Conservation (phyloP, 2,888 invertebrate species). For the Leptinotarsa juncta region DNA sequence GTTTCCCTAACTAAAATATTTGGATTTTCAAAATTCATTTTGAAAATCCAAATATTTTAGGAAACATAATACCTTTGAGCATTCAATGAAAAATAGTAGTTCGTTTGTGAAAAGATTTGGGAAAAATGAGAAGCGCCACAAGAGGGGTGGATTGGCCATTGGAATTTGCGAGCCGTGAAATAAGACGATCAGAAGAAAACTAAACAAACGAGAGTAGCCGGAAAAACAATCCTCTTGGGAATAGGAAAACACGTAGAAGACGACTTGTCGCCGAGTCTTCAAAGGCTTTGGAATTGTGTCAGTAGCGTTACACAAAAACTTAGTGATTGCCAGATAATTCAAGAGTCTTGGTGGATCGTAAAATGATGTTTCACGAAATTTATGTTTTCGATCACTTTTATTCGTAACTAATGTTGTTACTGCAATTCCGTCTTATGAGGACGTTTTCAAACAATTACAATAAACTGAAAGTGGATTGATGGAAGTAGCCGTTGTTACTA, state of each 20-base stretch:
- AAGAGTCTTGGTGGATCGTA: too few species aligned
- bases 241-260: constrained; percentile 46
- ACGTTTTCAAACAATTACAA: too few species aligned
- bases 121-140: neutral
- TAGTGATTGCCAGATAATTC: neutral
- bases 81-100: neutral
- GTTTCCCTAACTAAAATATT: too few species aligned
- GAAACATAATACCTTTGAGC: too few species aligned
- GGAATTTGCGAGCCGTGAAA: constrained; percentile 64
- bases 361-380: too few species aligned
- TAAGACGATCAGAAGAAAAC: constrained; percentile 62
- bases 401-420: too few species aligned
- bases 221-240: constrained; percentile 49
- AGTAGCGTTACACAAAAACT: constrained; percentile 25
- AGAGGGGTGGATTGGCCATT: constrained; percentile 46
- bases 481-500: too few species aligned
- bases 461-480: too few species aligned
- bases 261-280: constrained; percentile 44
- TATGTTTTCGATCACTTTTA: too few species aligned
- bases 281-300: constrained; percentile 30
- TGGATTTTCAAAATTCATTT: too few species aligned
- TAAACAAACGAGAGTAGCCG: constrained; percentile 54
- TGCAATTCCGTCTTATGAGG: too few species aligned
- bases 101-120: neutral
- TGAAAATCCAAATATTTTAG: too few species aligned